A percentile compares a stretch with the other conserved stretches of the same genome.
Conservation (phyloP, 2,888 invertebrate genomes). For the Oxystoma pomonae region DNA sequence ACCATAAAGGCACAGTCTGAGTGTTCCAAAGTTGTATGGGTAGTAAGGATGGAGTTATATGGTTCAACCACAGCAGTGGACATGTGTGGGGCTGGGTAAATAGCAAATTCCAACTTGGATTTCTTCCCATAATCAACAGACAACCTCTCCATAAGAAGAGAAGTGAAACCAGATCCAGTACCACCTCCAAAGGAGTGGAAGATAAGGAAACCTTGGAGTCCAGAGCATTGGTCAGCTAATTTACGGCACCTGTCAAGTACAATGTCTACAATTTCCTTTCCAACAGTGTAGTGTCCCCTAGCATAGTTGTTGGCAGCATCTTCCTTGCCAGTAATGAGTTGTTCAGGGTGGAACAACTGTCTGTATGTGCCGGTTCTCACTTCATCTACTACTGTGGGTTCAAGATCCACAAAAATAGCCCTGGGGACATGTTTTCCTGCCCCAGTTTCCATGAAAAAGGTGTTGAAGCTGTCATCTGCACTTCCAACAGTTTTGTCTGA, state of each 20-base stretch:
- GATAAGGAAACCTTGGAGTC: slow-evolving; percentile 61
- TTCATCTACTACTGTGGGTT: slow-evolving; percentile 80
- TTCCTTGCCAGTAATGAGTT: no score
- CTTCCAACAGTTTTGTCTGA: no score
- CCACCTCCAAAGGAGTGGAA: slow-evolving; percentile 73
- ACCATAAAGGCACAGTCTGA: no score
- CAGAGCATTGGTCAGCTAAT: slow-evolving; percentile 60
- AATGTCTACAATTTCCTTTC: slow-evolving; percentile 68
- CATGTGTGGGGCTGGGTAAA: slow-evolving; percentile 80
- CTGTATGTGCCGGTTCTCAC: no score
- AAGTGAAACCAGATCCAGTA: slow-evolving; percentile 72
- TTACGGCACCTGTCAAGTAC: slow-evolving; percentile 66
- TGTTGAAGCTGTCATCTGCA: slow-evolving; percentile 43
- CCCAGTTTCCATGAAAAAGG: slow-evolving; percentile 58
- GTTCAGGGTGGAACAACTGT: no score
- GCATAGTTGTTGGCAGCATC: slow-evolving; percentile 86
- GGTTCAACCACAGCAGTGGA: slow-evolving; percentile 75
- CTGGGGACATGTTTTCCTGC: slow-evolving; percentile 77
- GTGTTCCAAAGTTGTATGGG: no score
- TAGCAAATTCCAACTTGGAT: slow-evolving; percentile 63
- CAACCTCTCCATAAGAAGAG: slow-evolving; percentile 62
- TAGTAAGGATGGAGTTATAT: slow-evolving; percentile 67
- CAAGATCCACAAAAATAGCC: slow-evolving; percentile 80
- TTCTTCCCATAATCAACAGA: slow-evolving; percentile 60
- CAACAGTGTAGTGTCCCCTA: slow-evolving; percentile 75